phyloP scores from a whole-genome alignment of 2,888 invertebrate genomes.

The Drosophila macrospina region DNA sequence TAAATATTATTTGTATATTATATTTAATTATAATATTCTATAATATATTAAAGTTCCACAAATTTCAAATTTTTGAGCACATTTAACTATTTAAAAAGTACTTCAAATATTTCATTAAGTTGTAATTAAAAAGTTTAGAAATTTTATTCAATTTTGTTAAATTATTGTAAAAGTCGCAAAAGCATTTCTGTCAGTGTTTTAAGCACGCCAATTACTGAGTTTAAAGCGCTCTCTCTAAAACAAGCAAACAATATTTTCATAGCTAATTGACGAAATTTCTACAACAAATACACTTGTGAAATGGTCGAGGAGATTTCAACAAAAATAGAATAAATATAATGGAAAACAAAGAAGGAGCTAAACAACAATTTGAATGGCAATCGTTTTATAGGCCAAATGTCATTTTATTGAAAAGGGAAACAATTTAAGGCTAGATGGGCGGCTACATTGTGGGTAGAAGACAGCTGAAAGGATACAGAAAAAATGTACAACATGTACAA shows the following conservation, averaged over 20 bases:
- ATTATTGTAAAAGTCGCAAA: background rate
- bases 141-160: no score
- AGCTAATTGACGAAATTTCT: constrained; percentile 76
- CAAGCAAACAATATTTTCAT: constrained; percentile 66
- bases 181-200: constrained; percentile 21
- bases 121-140: no score
- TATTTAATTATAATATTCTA: no score
- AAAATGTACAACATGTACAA: constrained; percentile 11
- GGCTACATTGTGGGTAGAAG: constrained; percentile 13
- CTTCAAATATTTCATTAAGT: no score
- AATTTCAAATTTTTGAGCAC: no score
- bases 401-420: constrained; percentile 67
- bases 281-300: constrained; percentile 38
- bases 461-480: constrained; percentile 37
- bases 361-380: constrained; percentile 44
- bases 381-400: constrained; percentile 51
- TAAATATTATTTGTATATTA: no score
- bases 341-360: constrained; percentile 21
- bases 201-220: constrained; percentile 1
- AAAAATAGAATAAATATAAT: constrained; percentile 20
- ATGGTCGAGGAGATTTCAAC: constrained; percentile 1
- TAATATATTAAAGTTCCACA: no score
- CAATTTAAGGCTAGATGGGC: constrained; percentile 23
- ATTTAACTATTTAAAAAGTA: no score
- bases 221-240: constrained; percentile 5